These are phyloP conservation scores for Tetraneura akinire DNA, from an alignment of 1,140 invertebrate species.

Conservation along the genomic window DNA sequence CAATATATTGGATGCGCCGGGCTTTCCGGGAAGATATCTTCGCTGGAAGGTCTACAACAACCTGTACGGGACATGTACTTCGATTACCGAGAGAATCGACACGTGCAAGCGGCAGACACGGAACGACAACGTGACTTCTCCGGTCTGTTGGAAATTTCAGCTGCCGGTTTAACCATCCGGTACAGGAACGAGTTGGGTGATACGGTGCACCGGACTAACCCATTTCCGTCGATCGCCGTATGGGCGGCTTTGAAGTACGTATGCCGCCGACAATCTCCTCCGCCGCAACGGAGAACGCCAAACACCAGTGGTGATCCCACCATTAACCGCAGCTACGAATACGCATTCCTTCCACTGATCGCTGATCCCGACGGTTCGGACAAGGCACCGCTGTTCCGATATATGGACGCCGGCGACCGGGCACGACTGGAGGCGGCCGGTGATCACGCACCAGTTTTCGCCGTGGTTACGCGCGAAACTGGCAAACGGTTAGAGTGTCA, in stretches of 20 bases:
- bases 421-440: constrained; percentile 58
- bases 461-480: constrained; percentile 77
- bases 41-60: constrained; percentile 76
- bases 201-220: constrained; percentile 66
- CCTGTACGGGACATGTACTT: constrained; percentile 80
- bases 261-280: constrained; percentile 29
- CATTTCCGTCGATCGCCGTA: constrained; percentile 85
- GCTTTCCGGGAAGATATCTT: constrained; percentile 74
- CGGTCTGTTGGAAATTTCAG: constrained; percentile 71
- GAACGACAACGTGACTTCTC: constrained; percentile 52
- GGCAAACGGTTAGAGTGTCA: constrained; percentile 80
- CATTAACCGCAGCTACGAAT: constrained; percentile 59
- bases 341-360: constrained; percentile 82
- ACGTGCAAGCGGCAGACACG: neutral
- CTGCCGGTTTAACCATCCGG: constrained; percentile 67
- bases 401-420: constrained; percentile 52
- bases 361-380: constrained; percentile 78
- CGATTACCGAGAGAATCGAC: constrained; percentile 62
- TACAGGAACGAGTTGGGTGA: constrained; percentile 63
- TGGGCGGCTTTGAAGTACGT: constrained; percentile 85
- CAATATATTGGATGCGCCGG: constrained; percentile 81
- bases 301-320: constrained; percentile 57
- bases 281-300: constrained; percentile 20
- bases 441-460: constrained; percentile 81
- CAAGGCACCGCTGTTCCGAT: constrained; percentile 67